These are phyloP conservation scores for Ornithoptera priamus DNA, from an alignment of 2,888 invertebrate species.

Conservation along the genomic window DNA sequence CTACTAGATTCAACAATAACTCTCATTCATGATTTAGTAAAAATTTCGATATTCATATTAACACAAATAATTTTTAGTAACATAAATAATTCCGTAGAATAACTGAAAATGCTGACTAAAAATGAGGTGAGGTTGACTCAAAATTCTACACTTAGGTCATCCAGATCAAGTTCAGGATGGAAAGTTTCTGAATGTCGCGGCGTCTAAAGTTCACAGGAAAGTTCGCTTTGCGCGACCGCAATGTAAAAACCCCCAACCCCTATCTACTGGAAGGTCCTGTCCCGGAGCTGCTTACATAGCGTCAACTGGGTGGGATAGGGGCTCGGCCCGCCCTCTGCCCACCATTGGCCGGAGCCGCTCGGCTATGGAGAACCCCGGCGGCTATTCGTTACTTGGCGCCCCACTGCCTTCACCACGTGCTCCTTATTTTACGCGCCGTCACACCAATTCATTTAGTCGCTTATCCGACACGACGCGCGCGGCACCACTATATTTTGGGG, in stretches of 20 bases:
- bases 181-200: slow-evolving; percentile 19
- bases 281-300: slow-evolving; percentile 54
- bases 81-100: not conserved
- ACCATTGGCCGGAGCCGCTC: slow-evolving; percentile 53
- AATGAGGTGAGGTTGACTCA: not conserved
- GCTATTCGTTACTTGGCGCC: slow-evolving; percentile 60
- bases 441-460: slow-evolving; percentile 73
- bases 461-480: slow-evolving; percentile 70
- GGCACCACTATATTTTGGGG: slow-evolving; percentile 67
- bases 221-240: slow-evolving; percentile 22
- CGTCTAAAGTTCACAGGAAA: slow-evolving; percentile 21
- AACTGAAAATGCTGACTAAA: not conserved
- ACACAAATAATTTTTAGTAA: not conserved
- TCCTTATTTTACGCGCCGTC: slow-evolving; percentile 70
- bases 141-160: slow-evolving; percentile 1
- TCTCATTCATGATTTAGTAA: too few relatives aligned
- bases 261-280: slow-evolving; percentile 43
- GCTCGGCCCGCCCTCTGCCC: slow-evolving; percentile 52
- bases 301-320: slow-evolving; percentile 56
- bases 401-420: slow-evolving; percentile 61
- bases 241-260: slow-evolving; percentile 50
- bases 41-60: too few relatives aligned
- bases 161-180: slow-evolving; percentile 4
- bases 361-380: slow-evolving; percentile 50
- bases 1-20: too few relatives aligned